Evolutionary conservation across 23 tunicate species (phyloP), one percentile per base, ranked within the genome.

Genomic region (Halocynthia aurantium): DNA sequence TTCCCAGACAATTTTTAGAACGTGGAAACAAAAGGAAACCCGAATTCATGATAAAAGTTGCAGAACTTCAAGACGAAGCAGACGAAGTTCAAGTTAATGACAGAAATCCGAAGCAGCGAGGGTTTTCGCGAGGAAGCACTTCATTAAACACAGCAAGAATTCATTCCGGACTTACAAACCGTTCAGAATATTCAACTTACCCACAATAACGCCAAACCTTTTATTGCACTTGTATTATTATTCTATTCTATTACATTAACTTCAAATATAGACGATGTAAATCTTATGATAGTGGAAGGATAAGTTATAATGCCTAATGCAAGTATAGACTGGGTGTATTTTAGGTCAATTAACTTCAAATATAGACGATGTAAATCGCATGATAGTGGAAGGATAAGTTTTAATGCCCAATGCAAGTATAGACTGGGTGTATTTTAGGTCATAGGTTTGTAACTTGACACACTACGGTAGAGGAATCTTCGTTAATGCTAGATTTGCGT

Each of bases 1-100:
- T 52, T 76, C 57, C 10, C 74, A 91, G 97, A 54, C 77, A 82
- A 7, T 96, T 89, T 60, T 85, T 96, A 40, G 99, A 96, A 82
- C 65, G 79, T 10, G 80, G 63, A 52, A 55, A 80, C 53, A 57
- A 81, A 19, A 73, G 95, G 19, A 85, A 80, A 69, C 99, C 99
- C 6, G 93, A 85, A 50, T 96, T 96, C 67, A 96, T 96, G 99
- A 72, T 49, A 60, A 83, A 87, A 57, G 89, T 96, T 6, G 57
- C 92, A 7, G 71, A 54, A 12, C 51, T 89, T 10, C 99, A 96
- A 75, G 88, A 96, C 52, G 68, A 81, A 74, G 67, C 67, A 6
- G 93, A 92, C 31, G 92, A 76, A 19, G 76, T 67, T 10, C 82
- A 77, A 40, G 76, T 57, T 52, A 88, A 80, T 17, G 81, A 52